These are phyloP conservation scores for Oryzias curvinotus DNA, from an alignment of 2,113 vertebrate genomes.

Conservation along the genomic window DNA sequence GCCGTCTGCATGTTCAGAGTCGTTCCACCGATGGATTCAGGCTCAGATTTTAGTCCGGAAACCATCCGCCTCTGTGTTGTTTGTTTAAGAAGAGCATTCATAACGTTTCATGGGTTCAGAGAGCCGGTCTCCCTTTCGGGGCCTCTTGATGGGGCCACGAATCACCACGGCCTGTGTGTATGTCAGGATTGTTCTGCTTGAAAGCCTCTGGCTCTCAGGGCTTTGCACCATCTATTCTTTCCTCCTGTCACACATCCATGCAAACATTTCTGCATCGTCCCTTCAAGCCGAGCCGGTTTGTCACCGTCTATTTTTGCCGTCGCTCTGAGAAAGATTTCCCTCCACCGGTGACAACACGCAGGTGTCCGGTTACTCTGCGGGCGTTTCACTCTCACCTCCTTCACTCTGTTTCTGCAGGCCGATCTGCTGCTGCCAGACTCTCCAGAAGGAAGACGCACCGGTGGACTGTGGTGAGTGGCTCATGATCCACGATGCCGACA, in stretches of 20 bases:
- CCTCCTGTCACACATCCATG: neutral
- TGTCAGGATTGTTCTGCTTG: constrained; percentile 25
- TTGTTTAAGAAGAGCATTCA: constrained; percentile 18
- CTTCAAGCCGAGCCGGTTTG: constrained; percentile 23
- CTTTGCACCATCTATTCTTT: constrained; percentile 53
- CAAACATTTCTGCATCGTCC: constrained; percentile 1
- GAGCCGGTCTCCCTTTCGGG: constrained; percentile 21
- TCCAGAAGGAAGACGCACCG: constrained; percentile 71
- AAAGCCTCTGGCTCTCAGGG: constrained; percentile 36
- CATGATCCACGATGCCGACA: neutral
- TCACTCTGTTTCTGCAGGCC: constrained; percentile 10
- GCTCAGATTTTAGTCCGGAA: constrained; percentile 24
- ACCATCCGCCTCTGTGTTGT: constrained; percentile 19
- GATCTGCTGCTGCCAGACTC: constrained; percentile 66
- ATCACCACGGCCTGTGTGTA: constrained; percentile 10
- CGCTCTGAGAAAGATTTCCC: constrained; percentile 42
- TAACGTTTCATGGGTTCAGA: constrained; percentile 24
- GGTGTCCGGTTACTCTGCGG: neutral
- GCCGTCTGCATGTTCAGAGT: no score
- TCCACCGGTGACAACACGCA: constrained; percentile 33
- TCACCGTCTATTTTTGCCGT: constrained; percentile 49
- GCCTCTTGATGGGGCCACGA: constrained; percentile 29
- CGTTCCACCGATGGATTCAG: neutral
- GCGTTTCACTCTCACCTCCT: constrained; percentile 1
- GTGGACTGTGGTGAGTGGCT: constrained; percentile 74